A percentile compares a stretch with the other conserved stretches of the same genome.
Conservation (phyloP, 2,888 invertebrate species). For the Malacosoma neustria region DNA sequence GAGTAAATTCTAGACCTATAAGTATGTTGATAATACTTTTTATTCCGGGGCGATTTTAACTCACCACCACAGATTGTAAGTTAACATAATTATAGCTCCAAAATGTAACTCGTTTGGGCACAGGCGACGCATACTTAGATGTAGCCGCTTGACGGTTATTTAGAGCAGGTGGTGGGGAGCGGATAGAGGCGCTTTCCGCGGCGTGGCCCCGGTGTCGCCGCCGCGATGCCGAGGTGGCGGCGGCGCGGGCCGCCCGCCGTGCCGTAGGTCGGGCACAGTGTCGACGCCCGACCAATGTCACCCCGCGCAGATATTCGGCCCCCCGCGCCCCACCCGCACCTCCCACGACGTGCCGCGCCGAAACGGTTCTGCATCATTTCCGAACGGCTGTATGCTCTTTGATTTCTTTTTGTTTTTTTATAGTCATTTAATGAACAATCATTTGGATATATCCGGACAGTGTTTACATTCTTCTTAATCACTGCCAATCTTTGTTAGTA, state of each 20-base stretch:
- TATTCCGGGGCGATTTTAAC: too few species aligned
- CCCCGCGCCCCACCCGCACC: conserved; percentile 21
- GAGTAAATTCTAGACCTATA: too few species aligned
- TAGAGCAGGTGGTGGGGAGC: too few species aligned
- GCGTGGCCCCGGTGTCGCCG: conserved; percentile 26
- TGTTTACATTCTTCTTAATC: too few species aligned
- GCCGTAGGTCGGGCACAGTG: conserved; percentile 65
- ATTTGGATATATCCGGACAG: background rate
- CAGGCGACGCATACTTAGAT: background rate
- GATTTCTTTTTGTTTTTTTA: conserved; percentile 11
- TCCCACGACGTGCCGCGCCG: conserved; percentile 13
- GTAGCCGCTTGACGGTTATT: background rate
- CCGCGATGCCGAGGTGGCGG: conserved; percentile 32
- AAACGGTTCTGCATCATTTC: conserved; percentile 43
- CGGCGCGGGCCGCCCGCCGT: conserved; percentile 32
- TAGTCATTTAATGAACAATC: background rate
- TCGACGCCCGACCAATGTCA: conserved; percentile 69
- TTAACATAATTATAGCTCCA: too few species aligned
- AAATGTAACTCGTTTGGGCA: too few species aligned
- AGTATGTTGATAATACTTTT: too few species aligned
- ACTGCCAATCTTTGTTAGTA: too few species aligned
- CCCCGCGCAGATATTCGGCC: conserved; percentile 55
- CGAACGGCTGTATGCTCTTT: conserved; percentile 38
- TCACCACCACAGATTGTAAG: too few species aligned
- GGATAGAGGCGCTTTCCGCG: conserved; percentile 32